Percentiles rank a stretch among this genome's conserved stretches.
Conservation (phyloP, 2,888 invertebrate species). For the Onthophagus sagittarius region DNA sequence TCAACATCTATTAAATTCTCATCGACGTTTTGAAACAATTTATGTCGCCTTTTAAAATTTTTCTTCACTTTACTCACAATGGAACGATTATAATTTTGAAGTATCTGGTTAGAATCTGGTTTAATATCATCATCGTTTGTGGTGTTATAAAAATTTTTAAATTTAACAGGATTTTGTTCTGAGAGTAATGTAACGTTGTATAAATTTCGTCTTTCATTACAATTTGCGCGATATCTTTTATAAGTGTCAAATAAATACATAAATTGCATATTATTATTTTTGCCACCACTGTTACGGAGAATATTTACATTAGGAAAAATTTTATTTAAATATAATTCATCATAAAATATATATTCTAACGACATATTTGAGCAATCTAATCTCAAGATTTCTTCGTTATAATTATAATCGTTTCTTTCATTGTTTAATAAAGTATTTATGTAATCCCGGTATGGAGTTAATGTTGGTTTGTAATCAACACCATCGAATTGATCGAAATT, state of each 20-base stretch:
- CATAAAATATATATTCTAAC: slow-evolving; percentile 38
- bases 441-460: slow-evolving; percentile 41
- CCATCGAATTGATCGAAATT: neutral
- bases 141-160: neutral
- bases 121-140: slow-evolving; percentile 1
- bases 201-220: slow-evolving; percentile 6
- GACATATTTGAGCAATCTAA: slow-evolving; percentile 34
- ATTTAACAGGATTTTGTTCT: slow-evolving; percentile 4
- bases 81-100: slow-evolving; percentile 16
- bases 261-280: slow-evolving; percentile 36
- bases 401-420: slow-evolving; percentile 15
- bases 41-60: slow-evolving; percentile 4
- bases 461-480: slow-evolving; percentile 29
- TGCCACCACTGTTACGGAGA: slow-evolving; percentile 35
- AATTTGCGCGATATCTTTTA: slow-evolving; percentile 14
- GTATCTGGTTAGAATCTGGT: slow-evolving; percentile 7
- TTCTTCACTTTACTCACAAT: slow-evolving; percentile 4
- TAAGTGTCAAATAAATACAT: slow-evolving; percentile 11
- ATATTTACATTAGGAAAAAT: slow-evolving; percentile 28
- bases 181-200: neutral
- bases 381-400: slow-evolving; percentile 27
- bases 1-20: neutral
- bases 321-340: slow-evolving; percentile 34
- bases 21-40: neutral
- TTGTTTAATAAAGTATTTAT: slow-evolving; percentile 20